phyloP scores from a whole-genome alignment of 2,797 vertebrate species.

The Simalia tracyae region DNA sequence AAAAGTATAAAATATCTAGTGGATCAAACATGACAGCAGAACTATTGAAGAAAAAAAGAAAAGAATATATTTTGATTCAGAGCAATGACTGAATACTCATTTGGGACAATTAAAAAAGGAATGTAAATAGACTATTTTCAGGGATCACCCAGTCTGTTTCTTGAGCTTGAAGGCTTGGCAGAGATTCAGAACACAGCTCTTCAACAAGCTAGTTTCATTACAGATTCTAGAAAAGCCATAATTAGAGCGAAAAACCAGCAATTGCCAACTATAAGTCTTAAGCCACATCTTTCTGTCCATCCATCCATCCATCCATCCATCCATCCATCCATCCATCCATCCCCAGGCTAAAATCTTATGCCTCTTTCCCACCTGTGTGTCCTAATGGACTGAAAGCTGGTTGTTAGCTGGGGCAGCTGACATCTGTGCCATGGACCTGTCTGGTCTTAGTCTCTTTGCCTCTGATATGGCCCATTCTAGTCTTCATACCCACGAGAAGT shows the following conservation, averaged over 20 bases:
- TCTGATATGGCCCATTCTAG: neutral
- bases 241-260: neutral
- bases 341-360: neutral
- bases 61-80: neutral
- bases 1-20: slow-evolving; percentile 6
- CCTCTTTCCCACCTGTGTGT: neutral
- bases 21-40: slow-evolving; percentile 10
- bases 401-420: neutral
- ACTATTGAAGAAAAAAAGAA: neutral
- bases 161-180: neutral
- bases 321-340: neutral
- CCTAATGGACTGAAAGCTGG: neutral
- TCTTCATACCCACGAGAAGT: neutral
- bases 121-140: neutral
- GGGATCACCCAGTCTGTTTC: neutral
- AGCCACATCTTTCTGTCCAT: neutral
- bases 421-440: neutral
- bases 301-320: too few species aligned
- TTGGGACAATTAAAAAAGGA: neutral
- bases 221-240: neutral
- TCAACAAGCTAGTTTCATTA: neutral
- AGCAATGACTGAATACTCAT: neutral
- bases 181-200: neutral
- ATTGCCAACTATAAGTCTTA: neutral
- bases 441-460: neutral